Conservation (phyloP, 2,797 vertebrate species). For the Rhinichthys osculus region DNA sequence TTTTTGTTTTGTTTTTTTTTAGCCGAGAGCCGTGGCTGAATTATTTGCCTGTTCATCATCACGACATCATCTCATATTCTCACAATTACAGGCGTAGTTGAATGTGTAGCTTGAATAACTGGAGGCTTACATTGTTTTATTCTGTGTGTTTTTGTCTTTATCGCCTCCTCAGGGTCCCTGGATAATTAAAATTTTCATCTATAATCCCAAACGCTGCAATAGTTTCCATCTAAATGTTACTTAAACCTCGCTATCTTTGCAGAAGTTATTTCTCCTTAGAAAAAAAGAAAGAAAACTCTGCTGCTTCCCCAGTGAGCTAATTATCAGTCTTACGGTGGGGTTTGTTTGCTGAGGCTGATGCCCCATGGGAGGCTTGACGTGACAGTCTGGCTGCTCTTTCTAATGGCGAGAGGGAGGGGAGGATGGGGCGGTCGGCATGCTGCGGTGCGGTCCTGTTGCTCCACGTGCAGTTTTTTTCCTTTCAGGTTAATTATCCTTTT, state of each 20-base stretch:
- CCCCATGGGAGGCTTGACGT: conserved; percentile 49
- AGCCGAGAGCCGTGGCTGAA: conserved; percentile 12
- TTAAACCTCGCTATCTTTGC: conserved; percentile 25
- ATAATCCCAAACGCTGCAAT: conserved; percentile 34
- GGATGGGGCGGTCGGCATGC: not conserved
- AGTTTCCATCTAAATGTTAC: conserved; percentile 32
- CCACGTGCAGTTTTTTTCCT: not conserved
- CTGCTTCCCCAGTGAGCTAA: conserved; percentile 64
- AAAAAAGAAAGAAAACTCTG: conserved; percentile 35
- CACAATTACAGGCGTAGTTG: conserved; percentile 47
- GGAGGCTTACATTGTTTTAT: conserved; percentile 46
- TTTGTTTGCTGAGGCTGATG: conserved; percentile 53
- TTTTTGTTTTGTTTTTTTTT: not conserved
- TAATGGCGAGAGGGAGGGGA: conserved; percentile 37
- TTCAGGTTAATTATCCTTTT: conserved; percentile 52
- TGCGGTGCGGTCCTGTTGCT: conserved; percentile 19
- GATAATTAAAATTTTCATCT: conserved; percentile 52
- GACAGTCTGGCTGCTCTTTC: conserved; percentile 43
- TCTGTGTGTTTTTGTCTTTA: conserved; percentile 42
- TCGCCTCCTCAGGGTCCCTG: conserved; percentile 41
- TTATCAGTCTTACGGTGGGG: conserved; percentile 54
- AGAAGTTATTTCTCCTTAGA: conserved; percentile 45
- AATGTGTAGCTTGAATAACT: conserved; percentile 49
- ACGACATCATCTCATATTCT: conserved; percentile 40
- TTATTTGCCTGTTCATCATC: conserved; percentile 41